These are phyloP conservation scores for Lasioglossum malachurum DNA, from an alignment of 2,888 invertebrate genomes.

Conservation along the genomic window DNA sequence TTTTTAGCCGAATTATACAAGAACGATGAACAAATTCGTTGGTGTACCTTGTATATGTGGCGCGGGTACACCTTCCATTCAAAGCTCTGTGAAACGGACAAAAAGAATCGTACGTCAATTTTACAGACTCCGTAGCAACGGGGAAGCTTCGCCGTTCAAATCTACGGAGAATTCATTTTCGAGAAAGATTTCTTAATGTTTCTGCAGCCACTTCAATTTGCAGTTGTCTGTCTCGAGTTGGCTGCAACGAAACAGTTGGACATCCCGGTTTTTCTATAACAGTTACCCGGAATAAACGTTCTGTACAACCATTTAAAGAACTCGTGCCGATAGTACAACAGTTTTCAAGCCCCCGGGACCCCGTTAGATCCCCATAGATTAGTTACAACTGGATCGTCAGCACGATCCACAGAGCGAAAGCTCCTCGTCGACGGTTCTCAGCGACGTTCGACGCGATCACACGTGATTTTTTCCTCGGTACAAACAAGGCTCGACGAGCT, in stretches of 20 bases:
- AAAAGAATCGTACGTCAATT: neutral
- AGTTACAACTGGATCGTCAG: neutral
- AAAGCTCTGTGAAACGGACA: neutral
- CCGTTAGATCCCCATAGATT: constrained; percentile 22
- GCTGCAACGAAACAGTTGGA: neutral
- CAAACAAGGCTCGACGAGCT: neutral
- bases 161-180: neutral
- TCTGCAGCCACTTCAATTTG: neutral
- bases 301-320: neutral
- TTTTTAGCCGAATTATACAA: neutral
- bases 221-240: neutral
- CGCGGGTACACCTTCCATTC: neutral
- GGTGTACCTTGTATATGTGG: neutral
- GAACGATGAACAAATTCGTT: neutral
- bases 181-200: neutral
- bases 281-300: neutral
- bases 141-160: neutral
- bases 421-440: constrained; percentile 4
- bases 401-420: neutral
- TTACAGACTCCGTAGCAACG: neutral
- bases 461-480: neutral
- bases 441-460: neutral
- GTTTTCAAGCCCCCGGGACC: neutral
- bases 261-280: neutral
- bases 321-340: neutral